These are phyloP conservation scores for Mantis religiosa DNA, from an alignment of 2,888 invertebrate genomes.

Conservation along the genomic window DNA sequence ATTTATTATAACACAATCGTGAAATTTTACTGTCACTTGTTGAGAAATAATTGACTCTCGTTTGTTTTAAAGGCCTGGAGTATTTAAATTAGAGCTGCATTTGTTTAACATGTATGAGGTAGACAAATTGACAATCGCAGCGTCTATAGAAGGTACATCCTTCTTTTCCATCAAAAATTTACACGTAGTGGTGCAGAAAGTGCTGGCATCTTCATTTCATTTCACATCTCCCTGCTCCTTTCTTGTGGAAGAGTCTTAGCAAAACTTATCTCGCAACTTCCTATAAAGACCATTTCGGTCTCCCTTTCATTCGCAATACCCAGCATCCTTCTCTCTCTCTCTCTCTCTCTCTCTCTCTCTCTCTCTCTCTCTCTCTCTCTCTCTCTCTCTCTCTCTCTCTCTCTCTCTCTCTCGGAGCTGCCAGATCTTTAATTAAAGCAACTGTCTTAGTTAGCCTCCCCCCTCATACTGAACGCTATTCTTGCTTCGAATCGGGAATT, in stretches of 20 bases:
- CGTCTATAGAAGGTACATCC: too few species aligned
- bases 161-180: neutral
- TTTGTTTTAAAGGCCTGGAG: too few species aligned
- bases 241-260: neutral
- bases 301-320: constrained; percentile 5
- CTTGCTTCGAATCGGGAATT: constrained; percentile 29
- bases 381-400: too few species aligned
- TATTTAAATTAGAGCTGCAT: too few species aligned
- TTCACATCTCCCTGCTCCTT: neutral
- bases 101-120: too few species aligned
- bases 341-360: too few species aligned
- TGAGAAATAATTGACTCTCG: too few species aligned
- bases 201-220: constrained; percentile 9
- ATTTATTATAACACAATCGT: too few species aligned
- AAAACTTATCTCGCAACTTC: constrained; percentile 19
- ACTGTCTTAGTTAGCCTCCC: constrained; percentile 29
- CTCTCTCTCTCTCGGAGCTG: constrained; percentile 10
- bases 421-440: constrained; percentile 30
- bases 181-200: neutral
- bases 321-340: neutral
- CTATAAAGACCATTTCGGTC: constrained; percentile 14
- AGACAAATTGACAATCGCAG: too few species aligned
- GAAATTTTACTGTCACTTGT: too few species aligned
- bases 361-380: too few species aligned
- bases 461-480: constrained; percentile 16